Base-by-base conservation (phyloP, 2,888 invertebrate genomes). In the Phymatocera aterrima region DNA sequence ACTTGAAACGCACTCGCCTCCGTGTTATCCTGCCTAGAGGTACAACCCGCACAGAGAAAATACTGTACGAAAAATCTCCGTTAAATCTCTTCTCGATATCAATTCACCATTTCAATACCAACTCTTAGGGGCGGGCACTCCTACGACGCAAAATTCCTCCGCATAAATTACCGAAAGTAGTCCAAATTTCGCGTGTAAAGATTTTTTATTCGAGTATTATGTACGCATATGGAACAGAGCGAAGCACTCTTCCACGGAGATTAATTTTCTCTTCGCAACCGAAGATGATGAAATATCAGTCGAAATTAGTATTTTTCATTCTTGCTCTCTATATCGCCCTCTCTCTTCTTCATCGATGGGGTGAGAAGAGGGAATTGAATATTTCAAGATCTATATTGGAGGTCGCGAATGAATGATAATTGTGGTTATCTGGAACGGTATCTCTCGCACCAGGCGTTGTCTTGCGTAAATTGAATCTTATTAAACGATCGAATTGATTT, bases 401-500 rank as follows among this genome's bases (percentile, higher is more conserved):
- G 64, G 43, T 51, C 18, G n/a, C 2, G 8, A 72, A 51, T 72
- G 48, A 48, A 72, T 72, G 34, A 72, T 72, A 72, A 72, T 72
- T 72, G 48, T 18, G 72, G 72, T 72, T 72, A 72, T 72, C 72
- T 34, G 72, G 31, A 72, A n/a, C n/a, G 72, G 12, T 51, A 51
- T 18, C 68, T 28, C 68, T 24, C 43, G 21, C 43, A 43, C 43
- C 18, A n/a, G 24, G 43, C 48, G 72, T 72, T 51, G 72, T 72
- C 72, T 72, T 34, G 72, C 28, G 48, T 72, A 51, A 72, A 72
- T 72, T 72, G 51, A 72, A 72, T 72, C 72, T 72, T 72, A 72
- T 72, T 72, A 51, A 72, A 51, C 51, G 72, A 72, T 72, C 72
- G 72, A 72, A 51, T 72, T 51, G 72, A 72, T 72, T 51, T 72